Percentiles rank a stretch among this genome's conserved stretches.
phyloP scores from a whole-genome alignment of 2,797 vertebrate genomes.

The Taenioides sp. region DNA sequence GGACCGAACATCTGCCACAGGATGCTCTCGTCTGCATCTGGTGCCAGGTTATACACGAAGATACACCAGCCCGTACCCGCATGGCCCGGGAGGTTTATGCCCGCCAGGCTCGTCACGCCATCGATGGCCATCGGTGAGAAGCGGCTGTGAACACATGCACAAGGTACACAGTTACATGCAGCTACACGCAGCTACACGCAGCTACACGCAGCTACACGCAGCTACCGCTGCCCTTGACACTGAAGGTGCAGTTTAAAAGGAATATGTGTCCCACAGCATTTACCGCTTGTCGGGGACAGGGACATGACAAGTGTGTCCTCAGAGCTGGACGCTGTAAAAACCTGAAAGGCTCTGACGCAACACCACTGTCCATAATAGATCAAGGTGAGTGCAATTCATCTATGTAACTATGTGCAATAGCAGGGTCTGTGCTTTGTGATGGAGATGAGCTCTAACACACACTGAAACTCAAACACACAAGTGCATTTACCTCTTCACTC shows the following conservation, averaged over 20 bases:
- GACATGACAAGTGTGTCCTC: slow-evolving; percentile 74
- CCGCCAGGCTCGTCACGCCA: slow-evolving; percentile 99
- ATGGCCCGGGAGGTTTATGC: slow-evolving; percentile 99
- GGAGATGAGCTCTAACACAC: no score
- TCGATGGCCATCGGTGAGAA: slow-evolving; percentile 99
- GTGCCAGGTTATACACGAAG: slow-evolving; percentile 99
- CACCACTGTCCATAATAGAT: slow-evolving; percentile 69
- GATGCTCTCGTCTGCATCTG: slow-evolving; percentile 98
- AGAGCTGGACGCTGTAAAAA: slow-evolving; percentile 54
- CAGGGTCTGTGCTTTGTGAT: slow-evolving; percentile 51
- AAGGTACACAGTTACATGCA: slow-evolving; percentile 27
- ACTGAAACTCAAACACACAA: slow-evolving; percentile 34
- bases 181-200: slow-evolving; percentile 16
- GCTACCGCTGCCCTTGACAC: slow-evolving; percentile 12
- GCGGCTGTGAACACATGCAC: slow-evolving; percentile 71
- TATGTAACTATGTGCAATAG: slow-evolving; percentile 66
- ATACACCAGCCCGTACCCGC: slow-evolving; percentile 99
- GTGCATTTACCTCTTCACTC: slow-evolving; percentile 99
- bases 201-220: slow-evolving; percentile 22
- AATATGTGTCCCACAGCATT: slow-evolving; percentile 67
- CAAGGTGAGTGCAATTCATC: slow-evolving; percentile 60
- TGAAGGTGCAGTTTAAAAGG: background rate
- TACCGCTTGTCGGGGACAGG: slow-evolving; percentile 73
- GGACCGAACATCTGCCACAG: slow-evolving; percentile 99
- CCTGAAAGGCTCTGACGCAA: slow-evolving; percentile 67